These are phyloP conservation scores for Pandion haliaetus DNA, from an alignment of 2,113 vertebrate genomes.

Conservation along the genomic window DNA sequence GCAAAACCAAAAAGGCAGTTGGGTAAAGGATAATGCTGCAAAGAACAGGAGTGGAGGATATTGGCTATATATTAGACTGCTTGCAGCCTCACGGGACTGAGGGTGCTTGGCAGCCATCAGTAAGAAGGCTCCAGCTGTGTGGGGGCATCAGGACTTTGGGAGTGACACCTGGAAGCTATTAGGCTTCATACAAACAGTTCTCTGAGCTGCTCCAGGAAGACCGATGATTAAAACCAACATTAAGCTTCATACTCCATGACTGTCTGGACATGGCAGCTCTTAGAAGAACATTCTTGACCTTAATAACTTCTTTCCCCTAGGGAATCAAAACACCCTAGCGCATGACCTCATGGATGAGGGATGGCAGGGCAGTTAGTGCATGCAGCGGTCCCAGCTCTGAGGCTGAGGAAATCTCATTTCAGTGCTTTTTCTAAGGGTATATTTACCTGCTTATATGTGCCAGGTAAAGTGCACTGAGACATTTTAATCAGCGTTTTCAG, in stretches of 20 bases:
- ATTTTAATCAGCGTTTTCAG: not conserved
- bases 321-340: not conserved
- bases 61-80: not conserved
- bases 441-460: not conserved
- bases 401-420: not conserved
- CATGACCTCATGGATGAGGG: fast-evolving
- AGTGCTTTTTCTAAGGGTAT: not conserved
- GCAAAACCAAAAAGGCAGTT: not conserved
- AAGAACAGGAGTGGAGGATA: not conserved
- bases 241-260: not conserved
- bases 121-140: not conserved
- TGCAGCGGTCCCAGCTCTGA: not conserved
- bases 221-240: not conserved
- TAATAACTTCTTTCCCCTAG: not conserved
- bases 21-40: not conserved
- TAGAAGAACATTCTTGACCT: not conserved
- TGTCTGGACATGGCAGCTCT: not conserved
- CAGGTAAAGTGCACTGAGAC: not conserved
- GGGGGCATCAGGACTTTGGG: not conserved
- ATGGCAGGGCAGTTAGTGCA: not conserved
- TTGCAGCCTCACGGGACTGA: not conserved
- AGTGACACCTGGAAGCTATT: not conserved
- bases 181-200: not conserved
- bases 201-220: not conserved
- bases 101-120: not conserved